These are phyloP conservation scores for Drosophila engyochracea DNA, from an alignment of 2,888 invertebrate species.

Conservation along the genomic window DNA sequence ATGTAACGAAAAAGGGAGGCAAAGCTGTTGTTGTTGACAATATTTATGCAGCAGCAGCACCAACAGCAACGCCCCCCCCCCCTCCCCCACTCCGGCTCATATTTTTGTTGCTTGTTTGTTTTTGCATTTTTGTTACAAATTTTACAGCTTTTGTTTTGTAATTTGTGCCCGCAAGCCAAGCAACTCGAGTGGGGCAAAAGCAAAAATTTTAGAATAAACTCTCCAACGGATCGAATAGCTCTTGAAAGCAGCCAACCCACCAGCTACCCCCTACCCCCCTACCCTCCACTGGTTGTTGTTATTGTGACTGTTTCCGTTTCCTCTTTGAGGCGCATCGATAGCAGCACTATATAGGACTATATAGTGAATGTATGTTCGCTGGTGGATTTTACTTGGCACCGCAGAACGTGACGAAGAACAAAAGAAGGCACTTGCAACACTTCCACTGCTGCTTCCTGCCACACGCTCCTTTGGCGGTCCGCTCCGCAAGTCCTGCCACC, in stretches of 20 bases:
- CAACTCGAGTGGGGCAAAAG: constrained; percentile 32
- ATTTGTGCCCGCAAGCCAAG: constrained; percentile 63
- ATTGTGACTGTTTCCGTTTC: constrained; percentile 74
- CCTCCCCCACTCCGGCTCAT: neutral
- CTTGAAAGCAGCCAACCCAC: constrained; percentile 43
- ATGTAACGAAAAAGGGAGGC: neutral
- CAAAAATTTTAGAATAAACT: constrained; percentile 47
- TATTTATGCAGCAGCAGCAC: constrained; percentile 79
- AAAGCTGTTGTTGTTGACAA: constrained; percentile 63
- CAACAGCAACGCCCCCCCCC: constrained; percentile 42
- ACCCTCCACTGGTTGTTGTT: constrained; percentile 24
- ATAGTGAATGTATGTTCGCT: constrained; percentile 25
- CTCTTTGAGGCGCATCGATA: constrained; percentile 46
- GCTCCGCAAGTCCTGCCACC: constrained; percentile 7
- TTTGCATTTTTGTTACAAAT: constrained; percentile 65
- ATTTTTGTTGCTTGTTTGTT: constrained; percentile 61
- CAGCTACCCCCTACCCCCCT: neutral
- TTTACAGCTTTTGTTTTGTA: constrained; percentile 74
- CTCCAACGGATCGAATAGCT: constrained; percentile 67
- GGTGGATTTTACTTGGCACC: constrained; percentile 67
- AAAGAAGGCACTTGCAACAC: constrained; percentile 83
- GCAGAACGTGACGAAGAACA: constrained; percentile 84
- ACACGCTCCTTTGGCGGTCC: constrained; percentile 39
- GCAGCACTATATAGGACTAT: constrained; percentile 10
- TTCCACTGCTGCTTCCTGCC: constrained; percentile 75